Evolutionary conservation across 2,113 vertebrate genomes (phyloP).

Genomic region (Oncorhynchus clarkii): DNA sequence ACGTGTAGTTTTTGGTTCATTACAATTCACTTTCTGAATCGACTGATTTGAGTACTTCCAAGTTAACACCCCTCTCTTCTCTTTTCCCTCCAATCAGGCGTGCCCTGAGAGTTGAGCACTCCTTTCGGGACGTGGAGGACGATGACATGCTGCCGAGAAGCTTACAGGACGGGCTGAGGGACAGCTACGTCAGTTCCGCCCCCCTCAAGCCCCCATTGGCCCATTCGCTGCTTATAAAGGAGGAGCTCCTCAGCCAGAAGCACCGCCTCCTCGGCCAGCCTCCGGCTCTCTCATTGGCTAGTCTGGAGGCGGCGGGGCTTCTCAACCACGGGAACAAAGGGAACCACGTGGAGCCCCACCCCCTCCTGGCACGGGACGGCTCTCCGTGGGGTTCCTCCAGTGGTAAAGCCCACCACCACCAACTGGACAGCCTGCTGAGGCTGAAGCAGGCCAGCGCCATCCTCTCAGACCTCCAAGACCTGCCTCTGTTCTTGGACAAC

Average conservation of each 20-base stretch:
- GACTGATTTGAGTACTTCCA: background rate
- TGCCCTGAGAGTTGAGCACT: conserved; percentile 86
- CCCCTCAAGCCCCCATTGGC: conserved; percentile 92
- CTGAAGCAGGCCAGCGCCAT: conserved; percentile 85
- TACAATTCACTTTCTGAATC: too few relatives aligned
- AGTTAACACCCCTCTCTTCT: conserved; percentile 46
- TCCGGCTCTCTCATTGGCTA: conserved; percentile 79
- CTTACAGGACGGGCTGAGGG: conserved; percentile 89
- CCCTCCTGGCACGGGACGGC: conserved; percentile 90
- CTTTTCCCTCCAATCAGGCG: conserved; percentile 87
- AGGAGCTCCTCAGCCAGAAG: conserved; percentile 95
- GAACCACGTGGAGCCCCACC: conserved; percentile 79
- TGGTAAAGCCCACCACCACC: conserved; percentile 91
- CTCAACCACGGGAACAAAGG: conserved; percentile 70
- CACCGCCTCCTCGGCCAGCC: conserved; percentile 80
- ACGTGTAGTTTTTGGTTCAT: too few relatives aligned
- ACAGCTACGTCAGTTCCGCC: conserved; percentile 86
- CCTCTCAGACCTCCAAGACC: conserved; percentile 92
- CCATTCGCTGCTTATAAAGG: conserved; percentile 94
- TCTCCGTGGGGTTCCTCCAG: conserved; percentile 85
- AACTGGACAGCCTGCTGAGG: conserved; percentile 90
- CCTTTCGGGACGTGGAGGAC: conserved; percentile 87
- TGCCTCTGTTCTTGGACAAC: conserved; percentile 92
- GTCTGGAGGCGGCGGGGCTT: conserved; percentile 86
- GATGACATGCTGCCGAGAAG: conserved; percentile 88